These are phyloP conservation scores for Melospiza melodia DNA, from an alignment of 2,113 vertebrate species.

Conservation along the genomic window DNA sequence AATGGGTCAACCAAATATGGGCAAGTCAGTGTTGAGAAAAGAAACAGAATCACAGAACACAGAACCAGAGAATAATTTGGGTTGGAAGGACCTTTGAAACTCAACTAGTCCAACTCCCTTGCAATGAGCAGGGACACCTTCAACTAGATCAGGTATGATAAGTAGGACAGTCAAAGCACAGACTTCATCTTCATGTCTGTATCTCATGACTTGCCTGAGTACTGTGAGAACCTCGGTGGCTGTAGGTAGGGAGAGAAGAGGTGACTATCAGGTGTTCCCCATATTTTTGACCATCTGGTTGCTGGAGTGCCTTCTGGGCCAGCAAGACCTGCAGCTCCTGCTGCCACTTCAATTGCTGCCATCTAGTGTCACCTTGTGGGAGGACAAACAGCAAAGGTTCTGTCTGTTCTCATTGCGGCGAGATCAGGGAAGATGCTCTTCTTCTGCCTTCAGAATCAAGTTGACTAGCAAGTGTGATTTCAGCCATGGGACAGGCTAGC, in stretches of 20 bases:
- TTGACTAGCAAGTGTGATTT: neutral
- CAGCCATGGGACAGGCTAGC: neutral
- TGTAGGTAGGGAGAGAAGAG: neutral
- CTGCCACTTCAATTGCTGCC: conserved; percentile 50
- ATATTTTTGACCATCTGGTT: accelerated
- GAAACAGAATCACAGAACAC: neutral
- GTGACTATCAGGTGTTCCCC: accelerated
- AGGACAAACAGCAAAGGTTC: neutral
- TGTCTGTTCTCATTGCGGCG: accelerated
- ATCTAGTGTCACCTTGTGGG: conserved; percentile 55
- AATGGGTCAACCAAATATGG: neutral
- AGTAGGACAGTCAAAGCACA: neutral
- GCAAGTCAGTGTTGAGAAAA: neutral
- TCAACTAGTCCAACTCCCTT: neutral
- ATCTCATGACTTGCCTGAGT: neutral
- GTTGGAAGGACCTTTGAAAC: neutral
- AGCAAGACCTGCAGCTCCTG: neutral
- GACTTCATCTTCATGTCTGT: neutral
- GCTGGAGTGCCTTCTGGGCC: neutral
- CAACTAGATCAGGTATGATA: neutral
- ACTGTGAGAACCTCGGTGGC: accelerated
- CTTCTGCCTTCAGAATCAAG: neutral
- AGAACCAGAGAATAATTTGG: neutral
- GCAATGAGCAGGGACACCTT: neutral
- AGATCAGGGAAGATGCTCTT: neutral